Evolutionary conservation across 2,113 vertebrate species (phyloP), one percentile per base, ranked within the genome.

Genomic region (Trinectes maculatus): DNA sequence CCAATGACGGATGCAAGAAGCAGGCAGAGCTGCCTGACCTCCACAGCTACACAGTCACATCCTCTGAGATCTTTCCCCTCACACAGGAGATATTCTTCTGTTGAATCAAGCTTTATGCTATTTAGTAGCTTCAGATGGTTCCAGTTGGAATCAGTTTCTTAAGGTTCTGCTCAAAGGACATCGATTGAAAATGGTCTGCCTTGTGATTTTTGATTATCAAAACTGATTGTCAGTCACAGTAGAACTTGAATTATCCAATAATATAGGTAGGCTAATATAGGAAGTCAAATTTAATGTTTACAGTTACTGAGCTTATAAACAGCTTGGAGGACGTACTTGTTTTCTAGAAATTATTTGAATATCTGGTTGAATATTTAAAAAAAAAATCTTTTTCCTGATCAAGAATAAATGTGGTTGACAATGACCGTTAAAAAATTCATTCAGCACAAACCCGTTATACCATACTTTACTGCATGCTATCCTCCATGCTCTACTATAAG

Each of bases 21-120:
- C 19, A 44, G 48, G 5, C 59, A 47, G 34, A 47, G 42, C 42
- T 40, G 53, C 43, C 53, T 83, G 68, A 81, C 58, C 74, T 47
- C 36, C 46, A 24, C 61, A 52, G 57, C 58, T 55, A 57, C 46
- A 78, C 46, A 46, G 52, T 58, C 53, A 37, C 21, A 37, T 77
- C 62, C 53, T 72, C 40, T 44, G 53, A 80, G 63, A 80, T 39
- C 40, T 46, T 47, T 39, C 37, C 15, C 42, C 75, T 51, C 49
- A 24, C 69, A 16, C 58, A 52, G 52, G 12, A 29, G 48, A 34
- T 15, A 29, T 65, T 18, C 57, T 54, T 54, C 64, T 71, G 72
- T 60, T 72, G 25, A 71, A 65, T 46, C 25, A 4, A 47, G 54
- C 25, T 57, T 78, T 53, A 71, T 60, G 48, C 10, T 79, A 74